Conservation (phyloP, 2,113 vertebrate species). For the Accipiter virgatus region DNA sequence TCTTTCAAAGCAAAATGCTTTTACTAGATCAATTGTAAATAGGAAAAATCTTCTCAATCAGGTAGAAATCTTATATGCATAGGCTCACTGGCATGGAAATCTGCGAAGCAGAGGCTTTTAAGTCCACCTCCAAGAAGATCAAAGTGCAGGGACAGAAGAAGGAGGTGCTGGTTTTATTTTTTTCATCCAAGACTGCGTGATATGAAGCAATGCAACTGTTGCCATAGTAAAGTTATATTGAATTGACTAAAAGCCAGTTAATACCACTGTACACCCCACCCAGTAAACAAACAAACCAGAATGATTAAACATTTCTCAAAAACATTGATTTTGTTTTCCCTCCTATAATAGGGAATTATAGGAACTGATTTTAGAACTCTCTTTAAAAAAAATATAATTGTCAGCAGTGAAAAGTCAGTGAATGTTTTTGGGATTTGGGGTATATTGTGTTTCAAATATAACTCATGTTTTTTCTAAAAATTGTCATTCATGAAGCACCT, state of each 20-base stretch:
- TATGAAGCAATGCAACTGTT: slow-evolving; percentile 55
- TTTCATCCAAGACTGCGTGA: neutral
- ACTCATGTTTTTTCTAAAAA: neutral
- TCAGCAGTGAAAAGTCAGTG: neutral
- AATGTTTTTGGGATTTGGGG: neutral
- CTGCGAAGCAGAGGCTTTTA: slow-evolving; percentile 13
- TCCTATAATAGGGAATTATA: neutral
- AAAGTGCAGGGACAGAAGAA: neutral
- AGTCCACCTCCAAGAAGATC: slow-evolving; percentile 12
- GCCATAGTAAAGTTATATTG: slow-evolving; percentile 64
- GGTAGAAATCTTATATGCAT: neutral
- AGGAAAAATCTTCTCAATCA: neutral
- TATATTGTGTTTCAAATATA: neutral
- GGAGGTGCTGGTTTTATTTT: neutral
- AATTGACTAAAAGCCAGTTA: slow-evolving; percentile 52
- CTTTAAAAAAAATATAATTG: neutral
- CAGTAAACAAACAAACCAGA: neutral
- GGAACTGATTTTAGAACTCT: neutral
- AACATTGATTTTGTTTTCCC: neutral
- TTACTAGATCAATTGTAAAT: slow-evolving; percentile 27
- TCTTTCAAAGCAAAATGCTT: slow-evolving; percentile 7
- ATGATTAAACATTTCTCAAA: neutral
- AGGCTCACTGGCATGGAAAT: neutral
- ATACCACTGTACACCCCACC: neutral
- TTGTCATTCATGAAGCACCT: neutral